phyloP scores from a whole-genome alignment of 2,113 vertebrate genomes.

The Zapornia atra region DNA sequence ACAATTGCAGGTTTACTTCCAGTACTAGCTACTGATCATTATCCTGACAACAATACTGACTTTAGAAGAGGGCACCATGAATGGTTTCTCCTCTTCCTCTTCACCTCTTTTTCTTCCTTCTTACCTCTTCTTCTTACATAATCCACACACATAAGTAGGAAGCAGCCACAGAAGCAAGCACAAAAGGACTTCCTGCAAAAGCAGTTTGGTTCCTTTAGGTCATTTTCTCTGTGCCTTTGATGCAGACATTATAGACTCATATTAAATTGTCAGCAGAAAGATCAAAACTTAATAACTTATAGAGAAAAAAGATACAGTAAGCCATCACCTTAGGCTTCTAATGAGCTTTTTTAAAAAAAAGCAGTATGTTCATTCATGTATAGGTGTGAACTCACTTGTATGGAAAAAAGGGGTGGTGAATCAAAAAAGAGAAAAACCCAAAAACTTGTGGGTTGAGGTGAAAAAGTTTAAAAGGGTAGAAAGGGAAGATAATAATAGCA shows the following conservation, averaged over 20 bases:
- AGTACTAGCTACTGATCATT: not conserved
- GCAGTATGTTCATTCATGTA: not conserved
- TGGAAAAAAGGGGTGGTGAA: not conserved
- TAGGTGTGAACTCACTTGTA: not conserved
- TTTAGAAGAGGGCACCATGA: not conserved
- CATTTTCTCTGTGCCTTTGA: conserved; percentile 31
- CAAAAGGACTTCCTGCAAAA: not conserved
- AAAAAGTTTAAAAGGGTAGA: no score
- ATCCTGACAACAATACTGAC: not conserved
- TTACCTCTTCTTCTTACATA: not conserved
- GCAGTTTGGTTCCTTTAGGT: conserved; percentile 11
- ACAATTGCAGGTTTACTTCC: not conserved
- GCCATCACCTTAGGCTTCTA: not conserved
- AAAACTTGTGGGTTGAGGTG: no score
- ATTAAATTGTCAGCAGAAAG: conserved; percentile 18
- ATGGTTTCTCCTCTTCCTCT: not conserved
- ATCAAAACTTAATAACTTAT: conserved; percentile 24
- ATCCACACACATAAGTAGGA: not conserved
- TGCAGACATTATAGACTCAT: conserved; percentile 1
- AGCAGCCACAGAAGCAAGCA: not conserved
- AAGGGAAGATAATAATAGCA: no score
- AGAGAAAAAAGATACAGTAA: not conserved
- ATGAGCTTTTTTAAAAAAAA: not conserved
- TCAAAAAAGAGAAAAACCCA: no score
- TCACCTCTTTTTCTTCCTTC: not conserved